A percentile compares a stretch with the other conserved stretches of the same genome.
Evolutionary conservation across 2,797 vertebrate genomes (phyloP).

Genomic region (Chelon auratus): DNA sequence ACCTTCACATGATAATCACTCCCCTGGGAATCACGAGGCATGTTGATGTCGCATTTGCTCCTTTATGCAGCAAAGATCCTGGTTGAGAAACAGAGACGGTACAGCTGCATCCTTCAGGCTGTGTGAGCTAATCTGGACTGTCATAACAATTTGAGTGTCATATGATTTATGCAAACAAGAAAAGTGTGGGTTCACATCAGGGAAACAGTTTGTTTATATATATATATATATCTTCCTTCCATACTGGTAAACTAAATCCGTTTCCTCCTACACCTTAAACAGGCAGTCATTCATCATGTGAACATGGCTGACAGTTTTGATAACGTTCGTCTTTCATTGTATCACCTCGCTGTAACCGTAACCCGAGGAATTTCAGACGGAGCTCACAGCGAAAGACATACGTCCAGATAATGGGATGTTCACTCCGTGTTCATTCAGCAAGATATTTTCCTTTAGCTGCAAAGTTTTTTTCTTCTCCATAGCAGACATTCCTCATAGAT

Average conservation of each 20-base stretch:
- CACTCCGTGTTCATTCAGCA: neutral
- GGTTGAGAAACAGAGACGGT: neutral
- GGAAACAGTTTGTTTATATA: too few relatives aligned
- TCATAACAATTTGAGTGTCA: neutral
- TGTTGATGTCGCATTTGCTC: neutral
- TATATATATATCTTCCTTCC: neutral
- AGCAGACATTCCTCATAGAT: neutral
- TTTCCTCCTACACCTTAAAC: neutral
- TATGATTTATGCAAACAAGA: neutral
- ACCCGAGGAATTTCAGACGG: neutral
- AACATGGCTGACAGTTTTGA: neutral
- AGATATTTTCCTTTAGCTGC: neutral
- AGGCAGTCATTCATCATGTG: neutral
- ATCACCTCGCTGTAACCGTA: neutral
- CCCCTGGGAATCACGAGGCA: neutral
- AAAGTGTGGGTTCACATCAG: neutral
- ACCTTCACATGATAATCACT: neutral
- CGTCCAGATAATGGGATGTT: neutral
- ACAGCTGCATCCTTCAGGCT: neutral
- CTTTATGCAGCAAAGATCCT: neutral
- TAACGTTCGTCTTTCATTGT: neutral
- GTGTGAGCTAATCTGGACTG: neutral
- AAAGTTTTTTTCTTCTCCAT: neutral
- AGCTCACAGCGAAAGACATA: neutral
- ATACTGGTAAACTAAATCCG: neutral